Evolutionary conservation across 2,797 vertebrate genomes (phyloP), one percentile per base, ranked within the genome.

Genomic region (Salarias fasciatus): DNA sequence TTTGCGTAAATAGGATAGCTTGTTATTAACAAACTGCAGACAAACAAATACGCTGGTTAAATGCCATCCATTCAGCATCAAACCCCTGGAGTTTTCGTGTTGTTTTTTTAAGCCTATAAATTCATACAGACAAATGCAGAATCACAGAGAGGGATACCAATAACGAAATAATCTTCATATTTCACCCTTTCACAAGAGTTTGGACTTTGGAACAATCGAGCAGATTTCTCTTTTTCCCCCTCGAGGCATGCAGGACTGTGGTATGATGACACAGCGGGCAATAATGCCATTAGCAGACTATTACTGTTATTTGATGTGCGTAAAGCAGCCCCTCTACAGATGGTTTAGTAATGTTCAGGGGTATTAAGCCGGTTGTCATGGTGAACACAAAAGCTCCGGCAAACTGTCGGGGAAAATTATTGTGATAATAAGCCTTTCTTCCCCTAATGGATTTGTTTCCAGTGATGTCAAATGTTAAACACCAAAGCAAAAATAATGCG

Each of bases 221-320:
- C 60, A 52, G 55, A 62, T 69, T 82, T 78, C 31, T 57, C 47
- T 46, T 82, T 24, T 63, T 11, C 78, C 74, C 63, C 83, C 73
- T 62, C 0, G 59, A 84, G 80, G 69, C 79, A 66, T 30, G 60
- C 61, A 68, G 75, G 64, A 75, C 82, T 61, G 41, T 75, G 70
- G 71, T 66, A 77, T 85, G 79, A 90, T 83, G 89, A 85, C 83
- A 90, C 83, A 89, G 80, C 50, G 46, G 81, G 88, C 83, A 86
- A 85, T 80, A 79, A 87, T 49, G 51, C 83, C 75, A 88, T 85
- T 80, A 89, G 79, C 64, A 72, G 76, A 64, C 80, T 77, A 85
- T 87, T 89, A 84, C 69, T 77, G 77, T 70, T 86, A 80, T 88
- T 86, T 84, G 86, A 89, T 86, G 83, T 85, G 83, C 63, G 48